Percentiles rank a stretch among this genome's conserved stretches.
These are phyloP conservation scores for Pteruthius melanotis DNA, from an alignment of 2,113 vertebrate species.

Conservation along the genomic window DNA sequence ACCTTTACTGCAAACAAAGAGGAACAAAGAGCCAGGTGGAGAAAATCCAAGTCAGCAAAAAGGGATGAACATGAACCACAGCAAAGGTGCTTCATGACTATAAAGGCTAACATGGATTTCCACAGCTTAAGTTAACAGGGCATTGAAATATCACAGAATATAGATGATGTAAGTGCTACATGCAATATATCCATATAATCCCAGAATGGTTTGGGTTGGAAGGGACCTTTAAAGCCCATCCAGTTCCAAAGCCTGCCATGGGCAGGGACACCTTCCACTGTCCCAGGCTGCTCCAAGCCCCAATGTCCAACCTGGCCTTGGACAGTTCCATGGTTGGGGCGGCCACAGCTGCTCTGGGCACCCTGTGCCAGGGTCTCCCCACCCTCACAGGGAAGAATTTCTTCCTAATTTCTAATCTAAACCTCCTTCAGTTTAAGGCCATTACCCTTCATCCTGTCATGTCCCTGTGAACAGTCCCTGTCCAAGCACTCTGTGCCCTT, in stretches of 20 bases:
- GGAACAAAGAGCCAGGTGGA: background rate
- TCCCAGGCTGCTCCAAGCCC: background rate
- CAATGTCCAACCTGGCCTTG: accelerated
- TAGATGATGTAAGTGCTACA: background rate
- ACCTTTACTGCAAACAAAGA: background rate
- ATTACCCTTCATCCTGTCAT: background rate
- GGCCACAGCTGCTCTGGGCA: background rate
- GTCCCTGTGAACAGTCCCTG: background rate
- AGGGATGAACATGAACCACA: background rate
- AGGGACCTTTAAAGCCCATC: background rate
- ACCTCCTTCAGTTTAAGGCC: background rate
- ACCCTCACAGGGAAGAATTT: accelerated
- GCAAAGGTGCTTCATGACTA: background rate
- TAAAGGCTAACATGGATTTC: background rate
- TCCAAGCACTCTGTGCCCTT: background rate
- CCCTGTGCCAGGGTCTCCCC: background rate
- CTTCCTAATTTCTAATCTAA: background rate
- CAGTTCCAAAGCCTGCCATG: accelerated
- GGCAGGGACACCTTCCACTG: accelerated
- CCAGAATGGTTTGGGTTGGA: background rate
- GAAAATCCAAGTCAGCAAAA: background rate
- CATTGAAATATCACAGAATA: background rate
- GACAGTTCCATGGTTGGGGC: background rate
- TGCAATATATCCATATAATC: background rate
- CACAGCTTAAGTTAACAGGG: background rate